phyloP scores from a whole-genome alignment of 1,140 invertebrate genomes.

The Drosophila mayri region DNA sequence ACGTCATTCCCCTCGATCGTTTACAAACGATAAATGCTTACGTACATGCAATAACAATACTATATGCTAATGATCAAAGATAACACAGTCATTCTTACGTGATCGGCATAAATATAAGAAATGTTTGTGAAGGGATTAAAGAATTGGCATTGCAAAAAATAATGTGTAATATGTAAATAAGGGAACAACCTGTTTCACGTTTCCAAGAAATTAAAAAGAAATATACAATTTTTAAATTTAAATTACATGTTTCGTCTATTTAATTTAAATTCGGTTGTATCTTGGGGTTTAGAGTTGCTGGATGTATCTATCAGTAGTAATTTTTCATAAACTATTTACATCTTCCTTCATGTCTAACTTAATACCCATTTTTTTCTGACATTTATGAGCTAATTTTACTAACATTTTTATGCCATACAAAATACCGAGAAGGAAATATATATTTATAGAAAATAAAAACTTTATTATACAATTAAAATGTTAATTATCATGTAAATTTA shows the following conservation, averaged over 20 bases:
- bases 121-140: constrained; percentile 7
- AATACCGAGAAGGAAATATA: not conserved
- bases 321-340: not conserved
- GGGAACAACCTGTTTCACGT: not conserved
- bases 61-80: constrained; percentile 30
- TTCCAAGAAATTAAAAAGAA: too few relatives aligned
- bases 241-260: too few relatives aligned
- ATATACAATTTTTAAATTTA: not conserved
- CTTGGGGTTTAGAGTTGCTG: not conserved
- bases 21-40: constrained; percentile 36
- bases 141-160: constrained; percentile 2
- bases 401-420: not conserved
- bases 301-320: not conserved
- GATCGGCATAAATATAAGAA: constrained; percentile 9
- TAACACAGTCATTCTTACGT: constrained; percentile 22
- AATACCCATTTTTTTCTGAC: not conserved
- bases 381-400: not conserved
- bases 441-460: not conserved
- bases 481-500: not conserved
- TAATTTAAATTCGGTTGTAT: too few relatives aligned
- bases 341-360: too few relatives aligned
- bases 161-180: constrained; percentile 1
- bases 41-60: constrained; percentile 33
- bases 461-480: not conserved
- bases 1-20: constrained; percentile 23